These are phyloP conservation scores for Nylanderia fulva DNA, from an alignment of 1,140 invertebrate genomes.

Conservation along the genomic window DNA sequence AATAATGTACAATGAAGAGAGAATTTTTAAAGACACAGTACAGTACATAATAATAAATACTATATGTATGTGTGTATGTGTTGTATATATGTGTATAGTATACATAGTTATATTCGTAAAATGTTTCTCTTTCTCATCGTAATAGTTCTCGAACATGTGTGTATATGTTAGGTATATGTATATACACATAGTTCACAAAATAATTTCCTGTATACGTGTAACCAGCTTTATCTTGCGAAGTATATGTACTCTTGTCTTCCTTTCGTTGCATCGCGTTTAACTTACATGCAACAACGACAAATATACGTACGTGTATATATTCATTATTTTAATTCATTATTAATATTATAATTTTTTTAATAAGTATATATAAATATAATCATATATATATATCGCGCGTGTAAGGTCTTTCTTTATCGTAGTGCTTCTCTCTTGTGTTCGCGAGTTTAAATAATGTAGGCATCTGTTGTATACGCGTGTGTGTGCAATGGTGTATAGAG, in stretches of 20 bases:
- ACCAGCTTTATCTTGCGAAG: slow-evolving; percentile 70
- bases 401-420: slow-evolving; percentile 71
- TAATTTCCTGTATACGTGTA: slow-evolving; percentile 17
- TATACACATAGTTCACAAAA: slow-evolving; percentile 64
- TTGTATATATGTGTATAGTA: slow-evolving; percentile 50
- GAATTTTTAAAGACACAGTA: slow-evolving; percentile 86
- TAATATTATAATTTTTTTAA: slow-evolving; percentile 69
- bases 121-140: slow-evolving; percentile 58
- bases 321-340: slow-evolving; percentile 51
- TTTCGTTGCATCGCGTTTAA: slow-evolving; percentile 80
- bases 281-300: slow-evolving; percentile 80
- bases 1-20: slow-evolving; percentile 83
- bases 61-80: slow-evolving; percentile 79
- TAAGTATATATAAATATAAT: slow-evolving; percentile 87
- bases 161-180: slow-evolving; percentile 65
- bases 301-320: slow-evolving; percentile 60
- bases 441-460: slow-evolving; percentile 51
- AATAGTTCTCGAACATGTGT: slow-evolving; percentile 71
- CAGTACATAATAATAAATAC: slow-evolving; percentile 87
- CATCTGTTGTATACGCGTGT: slow-evolving; percentile 63
- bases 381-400: slow-evolving; percentile 75
- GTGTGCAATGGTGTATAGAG: slow-evolving; percentile 83
- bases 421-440: slow-evolving; percentile 63
- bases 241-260: slow-evolving; percentile 70
- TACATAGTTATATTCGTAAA: slow-evolving; percentile 74